Conservation (phyloP, 1,140 invertebrate species). For the Paraescarpia echinospica region DNA sequence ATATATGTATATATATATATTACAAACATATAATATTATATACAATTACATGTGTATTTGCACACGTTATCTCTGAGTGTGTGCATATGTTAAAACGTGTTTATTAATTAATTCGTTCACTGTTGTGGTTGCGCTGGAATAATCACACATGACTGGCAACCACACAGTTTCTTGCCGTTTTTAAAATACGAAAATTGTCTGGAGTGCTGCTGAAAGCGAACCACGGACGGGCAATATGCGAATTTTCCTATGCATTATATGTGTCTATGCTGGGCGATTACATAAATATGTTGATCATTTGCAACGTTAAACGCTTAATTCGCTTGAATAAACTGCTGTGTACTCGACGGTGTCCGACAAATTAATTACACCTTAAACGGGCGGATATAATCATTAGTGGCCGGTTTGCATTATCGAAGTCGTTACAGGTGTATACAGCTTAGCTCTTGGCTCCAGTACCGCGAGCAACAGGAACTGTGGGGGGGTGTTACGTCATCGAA, state of each 20-base stretch:
- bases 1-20: conserved; percentile 3
- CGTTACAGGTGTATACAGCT: neutral
- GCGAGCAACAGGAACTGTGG: neutral
- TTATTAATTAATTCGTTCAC: neutral
- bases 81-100: neutral
- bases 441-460: neutral
- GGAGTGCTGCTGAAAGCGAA: neutral
- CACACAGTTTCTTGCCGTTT: neutral
- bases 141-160: neutral
- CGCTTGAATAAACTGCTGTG: neutral
- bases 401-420: neutral
- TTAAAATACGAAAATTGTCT: neutral
- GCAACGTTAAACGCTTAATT: neutral
- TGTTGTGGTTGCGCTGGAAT: neutral
- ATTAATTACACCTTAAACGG: conserved; percentile 6
- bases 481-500: neutral
- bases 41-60: neutral
- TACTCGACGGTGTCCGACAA: neutral
- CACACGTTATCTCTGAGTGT: too few relatives aligned
- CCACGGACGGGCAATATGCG: too few relatives aligned
- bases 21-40: neutral
- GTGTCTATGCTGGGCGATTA: neutral
- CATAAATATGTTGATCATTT: neutral
- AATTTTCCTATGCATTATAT: neutral
- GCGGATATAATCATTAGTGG: conserved; percentile 5